Percentiles rank a stretch among this genome's conserved stretches.
phyloP scores from a whole-genome alignment of 2,888 invertebrate species.

The Euzophera pinguis region DNA sequence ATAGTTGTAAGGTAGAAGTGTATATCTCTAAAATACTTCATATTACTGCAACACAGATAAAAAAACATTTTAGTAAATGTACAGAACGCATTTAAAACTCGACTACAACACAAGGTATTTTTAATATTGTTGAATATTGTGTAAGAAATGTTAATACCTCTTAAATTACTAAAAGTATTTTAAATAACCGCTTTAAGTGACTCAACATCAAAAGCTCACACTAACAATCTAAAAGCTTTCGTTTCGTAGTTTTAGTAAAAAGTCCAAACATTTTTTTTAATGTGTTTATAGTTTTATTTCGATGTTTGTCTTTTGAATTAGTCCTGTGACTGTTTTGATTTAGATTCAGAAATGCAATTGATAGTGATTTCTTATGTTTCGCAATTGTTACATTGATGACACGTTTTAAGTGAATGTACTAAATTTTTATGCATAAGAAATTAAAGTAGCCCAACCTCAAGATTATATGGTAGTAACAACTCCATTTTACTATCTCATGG shows the following conservation, averaged over 20 bases:
- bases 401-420: no score
- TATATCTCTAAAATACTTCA: constrained; percentile 44
- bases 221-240: constrained; percentile 43
- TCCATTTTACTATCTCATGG: constrained; percentile 57
- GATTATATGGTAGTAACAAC: constrained; percentile 54
- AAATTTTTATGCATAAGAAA: constrained; percentile 36
- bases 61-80: not conserved
- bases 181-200: constrained; percentile 26
- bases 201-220: constrained; percentile 13
- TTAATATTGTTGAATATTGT: constrained; percentile 8
- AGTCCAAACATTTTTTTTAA: constrained; percentile 16
- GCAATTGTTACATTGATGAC: no score
- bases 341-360: no score
- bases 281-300: constrained; percentile 33
- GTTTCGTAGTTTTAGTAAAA: constrained; percentile 27
- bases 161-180: constrained; percentile 17
- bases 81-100: not conserved
- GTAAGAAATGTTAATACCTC: constrained; percentile 4
- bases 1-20: constrained; percentile 18
- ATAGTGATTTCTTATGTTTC: no score
- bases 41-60: constrained; percentile 44
- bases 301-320: constrained; percentile 29
- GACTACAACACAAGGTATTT: constrained; percentile 2
- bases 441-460: constrained; percentile 44
- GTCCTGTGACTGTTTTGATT: not conserved